Evolutionary conservation across 2,113 vertebrate species (phyloP), one percentile per base, ranked within the genome.

Genomic region (Hippocampus comes): DNA sequence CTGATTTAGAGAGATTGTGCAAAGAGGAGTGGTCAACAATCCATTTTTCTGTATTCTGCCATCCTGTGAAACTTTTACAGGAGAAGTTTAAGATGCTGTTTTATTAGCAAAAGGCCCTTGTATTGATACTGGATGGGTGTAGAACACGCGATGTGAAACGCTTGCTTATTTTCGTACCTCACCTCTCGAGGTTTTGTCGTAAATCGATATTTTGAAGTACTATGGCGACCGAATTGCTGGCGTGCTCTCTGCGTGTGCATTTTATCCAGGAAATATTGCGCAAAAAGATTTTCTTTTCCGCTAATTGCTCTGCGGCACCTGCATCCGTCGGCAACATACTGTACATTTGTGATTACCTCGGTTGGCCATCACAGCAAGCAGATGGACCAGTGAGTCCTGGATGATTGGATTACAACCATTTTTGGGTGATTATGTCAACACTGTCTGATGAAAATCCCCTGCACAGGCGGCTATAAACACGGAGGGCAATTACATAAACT

Each of bases 341-440:
- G 23, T 30, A 30, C 12, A 60, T 30, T 27, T 27, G 57, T 27
- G 57, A 60, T 30, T 60, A 12, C 14, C 11, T 30, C 15, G 57
- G 57, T 6, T 25, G 23, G 23, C 56, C 23, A 59, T 27, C 56
- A 27, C 43, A 9, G 34, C 42, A 46, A 18, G 43, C 64, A 48
- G 43, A 48, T 46, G 64, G 43, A 27, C 65, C 46, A 30, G 65
- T 9, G 15, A 67, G 25, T 51, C 25, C 66, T 21, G 27, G 30
- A 15, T 68, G 67, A 38, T 51, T 68, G 49, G 67, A 41, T 55
- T 55, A 38, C 21, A 38, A 51, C 27, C 67, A 53, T 68, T 68
- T 55, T 68, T 38, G 67, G 30, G 23, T 30, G 23, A 51, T 67
- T 67, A 49, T 67, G 66, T 67, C 48, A 51, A 27, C 63, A 15